These are phyloP conservation scores for Uloborus diversus DNA, from an alignment of 1,140 invertebrate genomes.

Conservation along the genomic window DNA sequence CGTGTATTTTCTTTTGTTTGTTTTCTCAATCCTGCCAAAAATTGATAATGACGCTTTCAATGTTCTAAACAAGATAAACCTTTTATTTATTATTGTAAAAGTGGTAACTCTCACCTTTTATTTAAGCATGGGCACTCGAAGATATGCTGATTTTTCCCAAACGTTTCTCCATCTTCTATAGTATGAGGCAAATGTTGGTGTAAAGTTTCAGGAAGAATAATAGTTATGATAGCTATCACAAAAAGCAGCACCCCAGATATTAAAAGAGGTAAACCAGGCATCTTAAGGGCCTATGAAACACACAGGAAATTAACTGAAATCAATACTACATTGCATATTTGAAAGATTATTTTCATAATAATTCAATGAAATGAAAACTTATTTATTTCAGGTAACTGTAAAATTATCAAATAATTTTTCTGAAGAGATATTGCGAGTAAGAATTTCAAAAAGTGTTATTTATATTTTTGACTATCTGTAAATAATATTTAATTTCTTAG, in stretches of 20 bases:
- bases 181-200: conserved; percentile 61
- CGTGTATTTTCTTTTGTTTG: too few species aligned
- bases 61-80: too few species aligned
- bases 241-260: conserved; percentile 53
- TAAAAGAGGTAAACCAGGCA: conserved; percentile 46
- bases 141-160: conserved; percentile 61
- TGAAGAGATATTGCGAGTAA: neutral
- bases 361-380: neutral
- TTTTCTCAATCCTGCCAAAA: too few species aligned
- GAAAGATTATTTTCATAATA: neutral
- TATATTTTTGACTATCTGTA: too few species aligned
- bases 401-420: neutral
- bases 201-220: conserved; percentile 63
- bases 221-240: conserved; percentile 59
- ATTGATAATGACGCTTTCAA: too few species aligned
- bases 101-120: conserved; percentile 20
- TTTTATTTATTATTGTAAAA: too few species aligned
- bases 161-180: conserved; percentile 62
- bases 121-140: conserved; percentile 43
- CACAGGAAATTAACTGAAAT: neutral
- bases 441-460: neutral
- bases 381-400: neutral
- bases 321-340: neutral
- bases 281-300: conserved; percentile 22
- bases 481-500: too few species aligned